phyloP scores from a whole-genome alignment of 2,888 invertebrate species.

The Plutella xylostella region DNA sequence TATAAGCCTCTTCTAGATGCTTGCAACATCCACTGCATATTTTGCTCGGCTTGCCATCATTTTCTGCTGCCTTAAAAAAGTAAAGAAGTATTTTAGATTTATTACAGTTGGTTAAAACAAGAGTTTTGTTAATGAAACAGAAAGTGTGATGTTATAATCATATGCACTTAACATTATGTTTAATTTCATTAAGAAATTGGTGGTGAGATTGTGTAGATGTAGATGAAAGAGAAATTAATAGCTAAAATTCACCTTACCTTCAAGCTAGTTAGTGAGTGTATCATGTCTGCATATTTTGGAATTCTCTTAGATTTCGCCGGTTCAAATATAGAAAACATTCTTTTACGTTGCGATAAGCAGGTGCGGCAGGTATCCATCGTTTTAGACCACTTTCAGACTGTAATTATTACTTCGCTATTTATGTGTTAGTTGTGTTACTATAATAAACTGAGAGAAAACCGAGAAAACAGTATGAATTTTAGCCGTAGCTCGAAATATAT shows the following conservation, averaged over 20 bases:
- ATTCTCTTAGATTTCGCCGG: constrained; percentile 17
- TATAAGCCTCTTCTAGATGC: constrained; percentile 33
- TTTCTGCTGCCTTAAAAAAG: neutral
- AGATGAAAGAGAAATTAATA: too few relatives aligned
- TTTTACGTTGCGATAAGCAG: constrained; percentile 31
- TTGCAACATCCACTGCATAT: constrained; percentile 43
- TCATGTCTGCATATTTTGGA: constrained; percentile 29
- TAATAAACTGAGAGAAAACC: too few relatives aligned
- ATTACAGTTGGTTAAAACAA: too few relatives aligned
- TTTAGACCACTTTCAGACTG: too few relatives aligned
- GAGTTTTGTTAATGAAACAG: too few relatives aligned
- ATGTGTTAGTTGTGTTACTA: too few relatives aligned
- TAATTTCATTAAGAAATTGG: too few relatives aligned
- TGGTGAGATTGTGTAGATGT: too few relatives aligned
- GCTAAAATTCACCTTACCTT: constrained; percentile 25
- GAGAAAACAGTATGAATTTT: too few relatives aligned
- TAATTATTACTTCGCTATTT: too few relatives aligned
- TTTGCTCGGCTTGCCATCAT: constrained; percentile 17
- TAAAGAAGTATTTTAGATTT: neutral
- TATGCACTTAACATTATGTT: neutral
- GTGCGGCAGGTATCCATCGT: constrained; percentile 36
- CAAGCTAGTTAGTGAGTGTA: constrained; percentile 29
- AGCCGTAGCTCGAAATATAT: too few relatives aligned
- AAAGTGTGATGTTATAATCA: neutral
- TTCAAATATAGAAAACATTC: constrained; percentile 25